Base-by-base conservation (phyloP, 2,888 invertebrate genomes). In the Ctenicera cuprea region DNA sequence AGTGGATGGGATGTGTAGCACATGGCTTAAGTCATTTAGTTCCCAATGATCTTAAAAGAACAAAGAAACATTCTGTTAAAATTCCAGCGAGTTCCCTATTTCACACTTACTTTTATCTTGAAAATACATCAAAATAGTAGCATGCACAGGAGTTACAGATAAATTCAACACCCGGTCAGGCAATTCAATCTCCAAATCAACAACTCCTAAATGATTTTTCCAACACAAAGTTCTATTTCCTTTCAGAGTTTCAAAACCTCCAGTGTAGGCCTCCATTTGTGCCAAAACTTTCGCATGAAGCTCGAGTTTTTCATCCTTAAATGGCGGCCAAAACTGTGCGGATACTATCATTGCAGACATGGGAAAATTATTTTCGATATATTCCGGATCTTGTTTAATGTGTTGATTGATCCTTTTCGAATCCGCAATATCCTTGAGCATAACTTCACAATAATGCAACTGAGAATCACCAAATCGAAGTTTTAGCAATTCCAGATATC, bases 281-380 rank as follows among this genome's bases (percentile, higher is more conserved):
- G 92, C 90, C 82, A 94, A 93, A 57, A 98, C 92, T 82, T 91
- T 90, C 30, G 91, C 90, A 0, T 98, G 98, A 57, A 98, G 87
- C 83, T 96, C 94, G 16, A 98, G 88, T 79, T 94, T 95, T 87
- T 98, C 97, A 86, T 98, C 97, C 85, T 97, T 96, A 80, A 98
- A 97, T 8, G 95, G 93, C 0, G 99, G 99, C 99, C 99, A 99
- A 89, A 98, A 99, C 86, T 99, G 98, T 1, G 97, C 97, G 0
- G 98, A 99, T n/a, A 99, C 89, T 79, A 99, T 96, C 87, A 98
- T 92, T 0, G 97, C 94, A 78, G 92, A 92, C 30, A 94, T 90
- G 22, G 92, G 91, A 76, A 95, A 91, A 50, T 88, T 87, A 45
- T 88, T 87, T 76, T 86, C 85, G 12, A 76, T 88, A 79, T 90